Base-by-base conservation (phyloP, 2,797 vertebrate species). In the Ambastaia sidthimunki region DNA sequence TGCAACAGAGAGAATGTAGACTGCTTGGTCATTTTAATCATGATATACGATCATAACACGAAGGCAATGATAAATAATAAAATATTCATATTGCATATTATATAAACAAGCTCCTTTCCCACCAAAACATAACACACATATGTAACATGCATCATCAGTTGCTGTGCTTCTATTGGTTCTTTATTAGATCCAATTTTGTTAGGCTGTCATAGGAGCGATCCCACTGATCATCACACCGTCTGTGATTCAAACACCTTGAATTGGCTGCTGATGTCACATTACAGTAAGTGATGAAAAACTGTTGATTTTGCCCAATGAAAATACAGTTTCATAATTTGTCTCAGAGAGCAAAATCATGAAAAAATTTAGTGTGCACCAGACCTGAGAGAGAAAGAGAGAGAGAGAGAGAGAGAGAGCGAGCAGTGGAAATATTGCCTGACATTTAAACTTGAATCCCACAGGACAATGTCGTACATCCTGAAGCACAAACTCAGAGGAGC, bases 401-500 rank as follows among this genome's bases (percentile, higher is more conserved):
- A 23, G 55, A 59, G 55, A 25, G 54, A 59, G 57, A 25, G 57
- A 25, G 57, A 59, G 21, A 59, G 21, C 1, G 57, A 4, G 19
- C 23, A 80, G 34, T 28, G 19, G 54, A 80, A 77, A 71, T 41
- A 25, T 63, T 65, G 62, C 55, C 67, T 85, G 85, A 85, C 80
- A 82, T 86, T 86, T 82, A 83, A 66, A 77, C 69, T 28, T 12
- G 11, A 71, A 37, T 85, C 74, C 70, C 76, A 23, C 18, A 23
- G 47, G 79, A 57, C 54, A 57, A n/a, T 47, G 81, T 85, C 82
- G 78, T 70, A 55, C 44, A 82, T 52, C 79, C 28, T 54, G 28
- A 70, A 76, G 77, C 75, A 78, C 69, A 59, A 67, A 59, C 76
- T 77, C 72, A 5, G 47, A 48, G 77, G 62, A 82, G 57, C 6